Evolutionary conservation across 2,888 invertebrate genomes (phyloP).

Genomic region (Agelastica alni): DNA sequence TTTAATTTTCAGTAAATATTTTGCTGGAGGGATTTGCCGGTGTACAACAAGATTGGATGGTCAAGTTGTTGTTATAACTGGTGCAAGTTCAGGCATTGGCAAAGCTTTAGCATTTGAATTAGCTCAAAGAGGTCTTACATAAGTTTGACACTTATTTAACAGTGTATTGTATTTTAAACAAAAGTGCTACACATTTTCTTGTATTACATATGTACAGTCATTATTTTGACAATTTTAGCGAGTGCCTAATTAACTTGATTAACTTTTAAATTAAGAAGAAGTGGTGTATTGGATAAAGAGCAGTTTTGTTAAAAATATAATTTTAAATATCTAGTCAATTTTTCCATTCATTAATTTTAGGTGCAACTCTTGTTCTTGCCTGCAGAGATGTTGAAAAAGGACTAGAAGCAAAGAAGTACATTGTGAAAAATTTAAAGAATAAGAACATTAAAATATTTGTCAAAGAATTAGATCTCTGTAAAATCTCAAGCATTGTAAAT

Average conservation of each 20-base stretch:
- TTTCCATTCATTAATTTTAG: conserved; percentile 37
- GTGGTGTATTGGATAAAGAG: no score
- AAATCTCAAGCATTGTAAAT: conserved; percentile 50
- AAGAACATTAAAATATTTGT: conserved; percentile 45
- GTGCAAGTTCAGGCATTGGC: conserved; percentile 66
- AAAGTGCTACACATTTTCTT: no score
- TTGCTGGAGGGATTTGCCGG: conserved; percentile 51
- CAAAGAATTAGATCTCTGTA: conserved; percentile 53
- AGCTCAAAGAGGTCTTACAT: conserved; percentile 59
- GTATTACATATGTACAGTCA: no score
- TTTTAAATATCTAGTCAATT: no score
- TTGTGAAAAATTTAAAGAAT: conserved; percentile 46
- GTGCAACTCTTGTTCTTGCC: conserved; percentile 61
- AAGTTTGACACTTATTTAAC: no score
- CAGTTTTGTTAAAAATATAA: no score
- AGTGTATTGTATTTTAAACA: no score
- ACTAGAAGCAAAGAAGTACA: conserved; percentile 54
- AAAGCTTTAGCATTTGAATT: conserved; percentile 60
- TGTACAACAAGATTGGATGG: conserved; percentile 53
- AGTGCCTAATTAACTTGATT: no score
- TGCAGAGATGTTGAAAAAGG: conserved; percentile 60
- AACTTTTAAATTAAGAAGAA: not conserved
- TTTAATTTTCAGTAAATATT: conserved; percentile 50
- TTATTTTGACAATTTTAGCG: no score
- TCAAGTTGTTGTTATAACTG: conserved; percentile 62